phyloP scores from a whole-genome alignment of 1,140 invertebrate species.

The Microplitis mediator region DNA sequence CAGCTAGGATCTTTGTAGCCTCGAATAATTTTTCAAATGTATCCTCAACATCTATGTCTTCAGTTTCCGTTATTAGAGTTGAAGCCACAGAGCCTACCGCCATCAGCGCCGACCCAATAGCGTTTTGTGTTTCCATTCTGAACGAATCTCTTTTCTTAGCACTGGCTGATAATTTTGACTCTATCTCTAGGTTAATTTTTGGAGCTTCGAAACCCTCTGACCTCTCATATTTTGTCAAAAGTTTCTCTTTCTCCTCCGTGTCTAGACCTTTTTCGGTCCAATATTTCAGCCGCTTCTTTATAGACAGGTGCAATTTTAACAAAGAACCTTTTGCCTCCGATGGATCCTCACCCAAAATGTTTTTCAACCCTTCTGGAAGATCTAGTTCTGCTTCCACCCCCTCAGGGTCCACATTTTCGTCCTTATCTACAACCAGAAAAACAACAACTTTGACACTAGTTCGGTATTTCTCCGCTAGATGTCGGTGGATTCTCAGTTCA shows the following conservation, averaged over 20 bases:
- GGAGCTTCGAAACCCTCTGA: conserved; percentile 7
- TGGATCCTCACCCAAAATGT: conserved; percentile 19
- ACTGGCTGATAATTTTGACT: neutral
- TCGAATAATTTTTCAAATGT: neutral
- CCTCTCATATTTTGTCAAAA: conserved; percentile 13
- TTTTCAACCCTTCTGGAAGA: neutral
- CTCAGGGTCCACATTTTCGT: neutral
- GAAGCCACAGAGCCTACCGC: neutral
- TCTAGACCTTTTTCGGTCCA: neutral
- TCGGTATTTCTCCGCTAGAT: no score
- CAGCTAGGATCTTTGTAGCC: neutral
- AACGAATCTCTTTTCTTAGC: conserved; percentile 5
- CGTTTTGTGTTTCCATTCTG: neutral
- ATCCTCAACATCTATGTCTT: neutral
- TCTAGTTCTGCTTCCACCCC: neutral
- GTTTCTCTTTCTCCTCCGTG: conserved; percentile 11
- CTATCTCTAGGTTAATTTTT: neutral
- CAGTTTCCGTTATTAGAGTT: neutral
- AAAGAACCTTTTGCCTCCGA: neutral
- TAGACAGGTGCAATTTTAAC: conserved; percentile 4
- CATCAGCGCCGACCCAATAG: conserved; percentile 16
- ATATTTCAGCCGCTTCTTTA: conserved; percentile 1
- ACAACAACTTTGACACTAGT: no score
- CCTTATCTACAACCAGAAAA: no score
- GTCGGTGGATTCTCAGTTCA: no score